Evolutionary conservation across 2,113 vertebrate genomes (phyloP).

Genomic region (Leucoraja erinaceus): DNA sequence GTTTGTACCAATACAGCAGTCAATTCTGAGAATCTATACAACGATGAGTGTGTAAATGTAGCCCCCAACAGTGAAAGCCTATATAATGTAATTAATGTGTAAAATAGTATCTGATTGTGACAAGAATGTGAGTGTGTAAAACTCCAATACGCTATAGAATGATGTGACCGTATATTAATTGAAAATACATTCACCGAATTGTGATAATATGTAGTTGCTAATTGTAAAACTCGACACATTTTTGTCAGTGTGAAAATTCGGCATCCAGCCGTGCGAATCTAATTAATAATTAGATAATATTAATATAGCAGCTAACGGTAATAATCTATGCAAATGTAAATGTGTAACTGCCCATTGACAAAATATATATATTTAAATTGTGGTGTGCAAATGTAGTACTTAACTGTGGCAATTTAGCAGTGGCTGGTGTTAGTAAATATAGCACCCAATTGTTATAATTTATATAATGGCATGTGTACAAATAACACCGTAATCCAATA

Average conservation of each 20-base stretch:
- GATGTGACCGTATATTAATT: not conserved
- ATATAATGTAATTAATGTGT: not conserved
- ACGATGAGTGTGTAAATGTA: not conserved
- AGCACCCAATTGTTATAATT: not conserved
- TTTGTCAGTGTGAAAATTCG: not conserved
- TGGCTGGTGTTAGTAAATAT: not conserved
- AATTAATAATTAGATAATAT: not conserved
- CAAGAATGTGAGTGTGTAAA: not conserved
- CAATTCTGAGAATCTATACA: not conserved
- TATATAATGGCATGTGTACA: not conserved
- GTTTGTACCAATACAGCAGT: not conserved
- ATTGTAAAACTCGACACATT: not conserved
- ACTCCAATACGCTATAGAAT: not conserved
- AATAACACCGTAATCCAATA: not conserved
- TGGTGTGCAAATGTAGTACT: not conserved
- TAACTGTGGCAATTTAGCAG: not conserved
- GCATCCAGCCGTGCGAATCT: not conserved
- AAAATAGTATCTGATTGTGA: not conserved
- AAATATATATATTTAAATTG: not conserved
- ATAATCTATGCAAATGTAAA: not conserved
- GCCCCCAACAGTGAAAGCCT: not conserved
- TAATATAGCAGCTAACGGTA: not conserved
- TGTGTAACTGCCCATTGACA: not conserved
- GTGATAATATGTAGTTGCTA: too few relatives aligned
- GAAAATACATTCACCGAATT: too few relatives aligned